Conservation (phyloP, 2,797 vertebrate species). For the Onychomys leucogaster region DNA sequence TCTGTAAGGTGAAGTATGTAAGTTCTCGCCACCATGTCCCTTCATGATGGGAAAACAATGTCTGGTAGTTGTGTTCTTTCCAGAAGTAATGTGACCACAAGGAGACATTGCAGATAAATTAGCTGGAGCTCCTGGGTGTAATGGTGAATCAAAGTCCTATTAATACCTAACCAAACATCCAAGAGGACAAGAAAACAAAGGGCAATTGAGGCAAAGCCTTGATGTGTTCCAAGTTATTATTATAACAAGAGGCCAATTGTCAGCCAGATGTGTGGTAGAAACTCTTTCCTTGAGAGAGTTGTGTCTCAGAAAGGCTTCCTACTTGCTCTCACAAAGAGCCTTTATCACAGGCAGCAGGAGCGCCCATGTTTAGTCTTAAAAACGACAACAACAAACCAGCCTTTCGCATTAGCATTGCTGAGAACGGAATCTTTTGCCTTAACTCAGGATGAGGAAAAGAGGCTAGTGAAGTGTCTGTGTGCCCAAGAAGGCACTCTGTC, state of each 20-base stretch:
- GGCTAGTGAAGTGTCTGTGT: background rate
- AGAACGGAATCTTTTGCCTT: background rate
- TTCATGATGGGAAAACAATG: slow-evolving; percentile 4
- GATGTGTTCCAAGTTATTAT: slow-evolving; percentile 53
- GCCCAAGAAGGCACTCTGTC: background rate
- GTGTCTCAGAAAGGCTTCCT: slow-evolving; percentile 3
- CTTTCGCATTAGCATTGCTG: background rate
- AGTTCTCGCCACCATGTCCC: background rate
- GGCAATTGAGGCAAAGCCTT: slow-evolving; percentile 9
- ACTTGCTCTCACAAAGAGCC: slow-evolving; percentile 3
- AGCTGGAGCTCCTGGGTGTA: background rate
- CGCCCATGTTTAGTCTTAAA: background rate
- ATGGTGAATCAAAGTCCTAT: slow-evolving; percentile 35
- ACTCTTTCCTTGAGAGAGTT: background rate
- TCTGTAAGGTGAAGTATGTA: background rate
- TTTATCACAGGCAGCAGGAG: background rate
- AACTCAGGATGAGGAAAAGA: background rate
- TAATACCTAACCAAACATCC: slow-evolving; percentile 51
- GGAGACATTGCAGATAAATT: slow-evolving; percentile 10
- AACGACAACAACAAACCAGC: accelerated
- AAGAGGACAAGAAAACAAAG: slow-evolving; percentile 55
- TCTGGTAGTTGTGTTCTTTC: background rate
- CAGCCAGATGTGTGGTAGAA: background rate
- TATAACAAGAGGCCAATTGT: slow-evolving; percentile 42
- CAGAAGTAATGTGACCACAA: background rate